Evolutionary conservation across 2,888 invertebrate genomes (phyloP).

Genomic region (Andrena chrysosceles): DNA sequence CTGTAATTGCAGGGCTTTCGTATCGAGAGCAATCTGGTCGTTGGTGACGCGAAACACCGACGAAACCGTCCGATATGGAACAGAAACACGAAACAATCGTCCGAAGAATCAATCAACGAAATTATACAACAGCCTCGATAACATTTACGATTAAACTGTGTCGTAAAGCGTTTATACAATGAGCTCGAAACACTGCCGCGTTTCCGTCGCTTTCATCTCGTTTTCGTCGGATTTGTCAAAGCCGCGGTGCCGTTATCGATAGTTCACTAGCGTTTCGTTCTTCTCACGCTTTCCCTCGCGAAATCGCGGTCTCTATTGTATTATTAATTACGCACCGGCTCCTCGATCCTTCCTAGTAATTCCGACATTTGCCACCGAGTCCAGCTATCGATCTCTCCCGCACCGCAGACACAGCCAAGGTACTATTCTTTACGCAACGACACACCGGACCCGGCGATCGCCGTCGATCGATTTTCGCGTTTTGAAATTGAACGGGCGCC

Average conservation of each 20-base stretch:
- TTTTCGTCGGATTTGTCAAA: constrained; percentile 1
- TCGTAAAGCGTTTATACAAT: neutral
- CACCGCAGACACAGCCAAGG: neutral
- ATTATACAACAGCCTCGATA: constrained; percentile 12
- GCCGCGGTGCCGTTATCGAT: neutral
- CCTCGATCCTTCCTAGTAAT: constrained; percentile 40
- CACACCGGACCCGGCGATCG: neutral
- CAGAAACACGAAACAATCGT: constrained; percentile 21
- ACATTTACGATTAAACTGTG: neutral
- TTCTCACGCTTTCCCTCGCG: constrained; percentile 9
- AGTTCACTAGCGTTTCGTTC: neutral
- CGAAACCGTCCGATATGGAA: neutral
- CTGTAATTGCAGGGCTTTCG: neutral
- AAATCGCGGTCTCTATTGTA: constrained; percentile 5
- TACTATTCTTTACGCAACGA: neutral
- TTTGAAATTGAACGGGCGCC: constrained; percentile 23
- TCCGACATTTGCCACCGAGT: constrained; percentile 43
- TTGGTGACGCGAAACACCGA: neutral
- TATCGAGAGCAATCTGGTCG: constrained; percentile 10
- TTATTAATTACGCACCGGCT: constrained; percentile 44
- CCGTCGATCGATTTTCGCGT: constrained; percentile 10
- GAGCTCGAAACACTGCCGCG: neutral
- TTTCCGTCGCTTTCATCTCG: neutral
- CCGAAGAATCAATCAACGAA: neutral
- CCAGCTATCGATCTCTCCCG: neutral